These are phyloP conservation scores for Anoplolepis gracilipes DNA, from an alignment of 1,140 invertebrate species.

Conservation along the genomic window DNA sequence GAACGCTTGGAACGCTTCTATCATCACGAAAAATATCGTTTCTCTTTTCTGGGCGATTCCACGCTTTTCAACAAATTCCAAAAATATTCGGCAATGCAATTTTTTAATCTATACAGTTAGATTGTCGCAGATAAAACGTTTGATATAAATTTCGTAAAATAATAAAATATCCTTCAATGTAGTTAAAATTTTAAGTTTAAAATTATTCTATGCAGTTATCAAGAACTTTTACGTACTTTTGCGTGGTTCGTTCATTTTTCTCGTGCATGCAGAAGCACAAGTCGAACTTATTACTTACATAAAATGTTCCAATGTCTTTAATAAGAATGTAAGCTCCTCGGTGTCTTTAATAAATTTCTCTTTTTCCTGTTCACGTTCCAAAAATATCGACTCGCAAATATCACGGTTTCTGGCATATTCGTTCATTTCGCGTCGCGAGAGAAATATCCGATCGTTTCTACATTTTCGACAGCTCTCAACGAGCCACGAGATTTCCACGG, in stretches of 20 bases:
- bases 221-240: neutral
- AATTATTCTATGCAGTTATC: neutral
- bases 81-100: slow-evolving; percentile 10
- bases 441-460: slow-evolving; percentile 49
- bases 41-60: slow-evolving; percentile 3
- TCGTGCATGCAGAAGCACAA: neutral
- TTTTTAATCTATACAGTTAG: slow-evolving; percentile 19
- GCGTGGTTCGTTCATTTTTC: too few species aligned
- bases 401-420: neutral
- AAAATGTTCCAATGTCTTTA: neutral
- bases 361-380: neutral
- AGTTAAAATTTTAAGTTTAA: too few species aligned
- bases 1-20: slow-evolving; percentile 18
- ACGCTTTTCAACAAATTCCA: slow-evolving; percentile 19
- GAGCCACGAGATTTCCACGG: slow-evolving; percentile 42
- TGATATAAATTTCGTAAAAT: slow-evolving; percentile 37
- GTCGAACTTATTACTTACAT: neutral
- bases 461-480: slow-evolving; percentile 45
- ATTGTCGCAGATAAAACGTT: neutral
- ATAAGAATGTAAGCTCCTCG: neutral
- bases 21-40: slow-evolving; percentile 39
- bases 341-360: neutral
- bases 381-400: slow-evolving; percentile 31
- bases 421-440: neutral
- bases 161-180: too few species aligned